Evolutionary conservation across 1,140 invertebrate species (phyloP), one percentile per base, ranked within the genome.

Genomic region (Drosophila funebris): DNA sequence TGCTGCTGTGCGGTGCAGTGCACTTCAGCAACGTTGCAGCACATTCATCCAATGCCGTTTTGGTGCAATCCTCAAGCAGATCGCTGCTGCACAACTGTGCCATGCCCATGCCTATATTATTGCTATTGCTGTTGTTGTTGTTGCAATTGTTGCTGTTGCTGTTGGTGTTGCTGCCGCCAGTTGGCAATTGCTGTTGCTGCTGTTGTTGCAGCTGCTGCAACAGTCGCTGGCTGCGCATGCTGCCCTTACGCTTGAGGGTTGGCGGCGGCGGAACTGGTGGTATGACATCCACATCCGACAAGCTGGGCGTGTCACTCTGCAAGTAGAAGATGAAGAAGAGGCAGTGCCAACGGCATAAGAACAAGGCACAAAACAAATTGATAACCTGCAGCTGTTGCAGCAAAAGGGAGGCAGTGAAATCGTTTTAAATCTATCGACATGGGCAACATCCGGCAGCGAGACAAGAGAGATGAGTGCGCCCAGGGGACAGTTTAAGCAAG

Each of bases 251-350:
- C 20, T 90, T 90, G 62, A 91, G 74, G 14, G 79, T 44, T 9
- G 90, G 85, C 31, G 90, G 90, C 39, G 90, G 90, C 24, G 90
- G 90, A 70, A 91, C 90, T 20, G 90, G 90, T 61, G 90, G 90
- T 78, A 91, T 91, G 7, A 85, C 56, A 53, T 91, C 90, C 66
- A 91, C 90, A 77, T 91, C 90, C 69, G 87, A 90, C 73, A 87
- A 50, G 61, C 88, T 87, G 69, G 73, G 67, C 41, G 90, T 79
- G 77, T 91, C 90, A 33, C 79, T 82, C 90, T 91, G 69, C 39
- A 56, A 29, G 46, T 22, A 33, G 33, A 54, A 7, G 20, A 24
- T 22, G 27, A 36, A 27, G 50, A 57, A 56, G 50, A 54, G 9
- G 22, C 13, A 36, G 39, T 22, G 27, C 39, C 37, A 11, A 43